phyloP scores from a whole-genome alignment of 2,113 vertebrate genomes.

The Phrynosoma platyrhinos region DNA sequence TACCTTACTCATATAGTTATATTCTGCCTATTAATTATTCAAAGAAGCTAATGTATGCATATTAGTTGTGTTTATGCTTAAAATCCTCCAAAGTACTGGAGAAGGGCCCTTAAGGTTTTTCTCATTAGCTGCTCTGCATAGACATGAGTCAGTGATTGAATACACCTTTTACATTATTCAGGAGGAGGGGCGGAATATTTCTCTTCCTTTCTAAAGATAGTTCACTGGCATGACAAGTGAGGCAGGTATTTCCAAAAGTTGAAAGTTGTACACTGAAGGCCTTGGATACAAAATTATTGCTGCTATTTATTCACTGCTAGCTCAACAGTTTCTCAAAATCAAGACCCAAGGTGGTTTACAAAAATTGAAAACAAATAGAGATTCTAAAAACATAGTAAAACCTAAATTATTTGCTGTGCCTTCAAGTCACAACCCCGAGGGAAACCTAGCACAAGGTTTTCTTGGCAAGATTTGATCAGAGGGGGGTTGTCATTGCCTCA shows the following conservation, averaged over 20 bases:
- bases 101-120: slow-evolving; percentile 23
- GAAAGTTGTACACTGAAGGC: background rate
- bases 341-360: no score
- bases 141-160: slow-evolving; percentile 9
- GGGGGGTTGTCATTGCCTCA: no score
- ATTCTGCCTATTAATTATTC: slow-evolving; percentile 35
- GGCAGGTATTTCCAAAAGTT: background rate
- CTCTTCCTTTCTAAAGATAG: background rate
- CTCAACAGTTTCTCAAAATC: no score
- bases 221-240: slow-evolving; percentile 14
- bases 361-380: no score
- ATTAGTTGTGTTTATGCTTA: slow-evolving; percentile 25
- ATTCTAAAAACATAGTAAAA: no score
- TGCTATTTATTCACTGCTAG: no score
- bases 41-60: slow-evolving; percentile 40
- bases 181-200: background rate
- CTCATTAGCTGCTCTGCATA: slow-evolving; percentile 44
- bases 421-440: no score
- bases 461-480: no score
- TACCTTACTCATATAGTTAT: slow-evolving; percentile 30
- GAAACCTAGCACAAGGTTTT: no score
- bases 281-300: background rate
- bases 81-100: slow-evolving; percentile 42
- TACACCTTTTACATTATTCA: background rate
- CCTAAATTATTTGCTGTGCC: no score